These are phyloP conservation scores for Aspidoscelis tigris DNA, from an alignment of 2,113 vertebrate genomes.

Conservation along the genomic window DNA sequence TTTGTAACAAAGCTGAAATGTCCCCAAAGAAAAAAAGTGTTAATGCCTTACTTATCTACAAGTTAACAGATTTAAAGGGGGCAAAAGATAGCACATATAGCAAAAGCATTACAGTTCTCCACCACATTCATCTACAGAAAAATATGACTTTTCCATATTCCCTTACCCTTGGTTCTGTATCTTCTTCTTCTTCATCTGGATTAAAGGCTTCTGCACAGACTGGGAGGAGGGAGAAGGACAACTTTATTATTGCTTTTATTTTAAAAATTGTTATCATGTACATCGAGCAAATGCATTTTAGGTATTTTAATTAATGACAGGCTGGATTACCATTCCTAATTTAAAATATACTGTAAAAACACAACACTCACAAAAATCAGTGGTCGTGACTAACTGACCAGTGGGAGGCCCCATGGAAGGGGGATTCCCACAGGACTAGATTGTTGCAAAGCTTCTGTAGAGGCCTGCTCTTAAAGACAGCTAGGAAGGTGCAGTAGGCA, in stretches of 20 bases:
- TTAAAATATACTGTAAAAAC: not conserved
- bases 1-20: conserved; percentile 7
- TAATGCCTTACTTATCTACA: not conserved
- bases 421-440: no score
- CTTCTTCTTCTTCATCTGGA: conserved; percentile 97
- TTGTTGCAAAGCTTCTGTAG: no score
- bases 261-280: not conserved
- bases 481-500: no score
- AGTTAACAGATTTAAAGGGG: not conserved
- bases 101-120: not conserved
- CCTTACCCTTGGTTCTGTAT: conserved; percentile 91
- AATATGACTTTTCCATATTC: conserved; percentile 14
- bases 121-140: not conserved
- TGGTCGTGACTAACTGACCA: no score
- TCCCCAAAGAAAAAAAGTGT: not conserved
- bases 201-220: conserved; percentile 97
- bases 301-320: not conserved
- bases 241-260: not conserved
- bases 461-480: no score
- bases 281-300: not conserved
- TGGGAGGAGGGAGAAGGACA: conserved; percentile 64
- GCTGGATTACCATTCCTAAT: not conserved
- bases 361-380: no score
- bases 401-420: no score
- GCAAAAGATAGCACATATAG: not conserved